Base-by-base conservation (phyloP, 2,113 vertebrate species). In the Capra hircus region DNA sequence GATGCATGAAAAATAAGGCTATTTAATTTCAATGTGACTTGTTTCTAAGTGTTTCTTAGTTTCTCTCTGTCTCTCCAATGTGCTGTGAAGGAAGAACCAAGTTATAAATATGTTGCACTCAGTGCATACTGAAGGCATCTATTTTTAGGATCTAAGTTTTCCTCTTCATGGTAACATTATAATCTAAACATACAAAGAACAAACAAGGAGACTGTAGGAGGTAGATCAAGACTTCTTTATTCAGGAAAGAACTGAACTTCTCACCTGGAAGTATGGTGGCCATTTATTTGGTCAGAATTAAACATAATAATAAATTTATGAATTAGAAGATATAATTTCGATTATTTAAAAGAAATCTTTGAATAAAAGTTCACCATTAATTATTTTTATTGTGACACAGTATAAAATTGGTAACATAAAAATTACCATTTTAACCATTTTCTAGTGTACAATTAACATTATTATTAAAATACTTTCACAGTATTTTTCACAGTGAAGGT, bases 191-290 rank as follows among this genome's bases (percentile, higher is more conserved):
- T 64, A 50, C 57, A 95, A 85, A 88, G 30, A 78, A 60, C 45
- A 97, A 94, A 40, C n/a, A 28, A 60, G 77, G 21, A 83, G 88
- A 84, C 78, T 89, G n/a, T 88, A 84, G 94, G 62, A 94, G 33
- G 5, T 90, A 87, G 88, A 77, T 97, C 80, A 93, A 43, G 52
- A 94, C 97, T 91, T 87, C 9, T 13, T 96, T 97, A 78, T 91
- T 95, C 45, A 10, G 0, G 0, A n/a, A 64, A 78, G 53, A 97
- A 30, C 57, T 7, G 48, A 95, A 40, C 40, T 74, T 60, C 14
- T 90, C 57, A 92, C 6, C 8, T 84, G n/a, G 15, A 88, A 84
- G 9, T 28, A 15, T 77, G 19, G 55, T 30, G 7, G 28, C 23
- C 21, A 57, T 43, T 9, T 45, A 10, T 36, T 40, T 52, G 45